Evolutionary conservation across 2,797 vertebrate genomes (phyloP), one percentile per base, ranked within the genome.

Genomic region (Microtus californicus): DNA sequence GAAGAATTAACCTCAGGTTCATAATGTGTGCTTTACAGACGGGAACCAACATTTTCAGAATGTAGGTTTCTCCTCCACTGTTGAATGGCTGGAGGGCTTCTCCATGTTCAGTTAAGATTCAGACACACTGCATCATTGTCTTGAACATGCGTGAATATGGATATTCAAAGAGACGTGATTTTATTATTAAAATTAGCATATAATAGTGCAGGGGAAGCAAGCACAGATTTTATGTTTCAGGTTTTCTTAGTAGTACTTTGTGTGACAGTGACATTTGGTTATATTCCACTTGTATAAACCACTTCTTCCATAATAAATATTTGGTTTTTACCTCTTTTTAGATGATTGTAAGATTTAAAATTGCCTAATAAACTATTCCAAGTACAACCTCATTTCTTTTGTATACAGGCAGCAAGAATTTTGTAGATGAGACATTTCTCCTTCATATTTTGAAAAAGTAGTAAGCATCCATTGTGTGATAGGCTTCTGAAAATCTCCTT

Each of bases 391-490:
- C 82, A 1, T 82, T 82, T 87, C 9, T 27, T 54, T 76, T 91
- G 12, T 90, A 51, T 67, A 89, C 11, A 88, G 34, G 71, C 73
- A n/a, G 31, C 74, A 51, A 76, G 40, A 86, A 86, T 94, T 92
- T 12, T 56, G 31, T 40, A 21, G 23, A n/a, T 14, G 34, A 40
- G 88, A 63, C 8, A 6, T 88, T n/a, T 87, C 27, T 37, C n/a
- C 56, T 88, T 37, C 65, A 63, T 27, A n/a, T 77, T 80, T 80
- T 77, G 6, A 43, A 71, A 45, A 78, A 71, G 27, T 8, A 6
- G 10, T 45, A 43, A 78, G 29, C 9, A 29, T 27, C 31, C 69
- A 43, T n/a, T 89, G 6, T 54, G 56, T 2, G 43, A 71, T 3
- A 63, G 12, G 21, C 23, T 93, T 81, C 17, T 40, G 15, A 74